A percentile compares a stretch with the other conserved stretches of the same genome.
These are phyloP conservation scores for Dryas iulia DNA, from an alignment of 1,140 invertebrate genomes.

Conservation along the genomic window DNA sequence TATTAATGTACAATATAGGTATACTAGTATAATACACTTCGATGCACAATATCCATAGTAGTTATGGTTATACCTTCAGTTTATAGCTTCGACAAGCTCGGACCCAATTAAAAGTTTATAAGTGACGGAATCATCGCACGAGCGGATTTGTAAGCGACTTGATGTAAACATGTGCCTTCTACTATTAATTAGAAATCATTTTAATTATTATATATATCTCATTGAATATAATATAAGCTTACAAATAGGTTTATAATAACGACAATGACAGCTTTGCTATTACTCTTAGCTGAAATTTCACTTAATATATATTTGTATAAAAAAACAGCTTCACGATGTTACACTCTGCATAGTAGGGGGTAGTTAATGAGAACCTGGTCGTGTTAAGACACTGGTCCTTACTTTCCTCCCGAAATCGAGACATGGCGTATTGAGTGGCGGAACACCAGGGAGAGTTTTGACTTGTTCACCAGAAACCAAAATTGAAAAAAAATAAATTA, in stretches of 20 bases:
- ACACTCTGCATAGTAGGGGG: too few species aligned
- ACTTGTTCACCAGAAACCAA: too few species aligned
- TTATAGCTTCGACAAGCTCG: conserved; percentile 5
- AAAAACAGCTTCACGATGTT: too few species aligned
- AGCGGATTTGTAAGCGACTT: conserved; percentile 31
- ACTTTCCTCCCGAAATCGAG: too few species aligned
- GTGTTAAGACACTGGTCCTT: too few species aligned
- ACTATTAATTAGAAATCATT: background rate
- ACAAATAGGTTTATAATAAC: background rate
- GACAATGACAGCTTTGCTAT: too few species aligned
- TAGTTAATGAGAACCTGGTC: too few species aligned
- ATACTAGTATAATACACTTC: background rate
- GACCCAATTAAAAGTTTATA: conserved; percentile 41
- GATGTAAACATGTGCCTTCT: conserved; percentile 32
- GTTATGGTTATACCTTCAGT: background rate
- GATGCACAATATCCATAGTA: background rate
- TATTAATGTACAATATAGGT: background rate
- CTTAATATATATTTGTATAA: background rate
- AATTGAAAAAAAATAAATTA: too few species aligned
- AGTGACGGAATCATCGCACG: conserved; percentile 30
- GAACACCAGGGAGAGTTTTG: too few species aligned
- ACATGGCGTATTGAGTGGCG: too few species aligned
- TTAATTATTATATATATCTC: background rate
- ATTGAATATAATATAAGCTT: background rate
- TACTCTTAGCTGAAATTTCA: too few species aligned